phyloP scores from a whole-genome alignment of 2,888 invertebrate genomes.

The Heliconius ethilla region DNA sequence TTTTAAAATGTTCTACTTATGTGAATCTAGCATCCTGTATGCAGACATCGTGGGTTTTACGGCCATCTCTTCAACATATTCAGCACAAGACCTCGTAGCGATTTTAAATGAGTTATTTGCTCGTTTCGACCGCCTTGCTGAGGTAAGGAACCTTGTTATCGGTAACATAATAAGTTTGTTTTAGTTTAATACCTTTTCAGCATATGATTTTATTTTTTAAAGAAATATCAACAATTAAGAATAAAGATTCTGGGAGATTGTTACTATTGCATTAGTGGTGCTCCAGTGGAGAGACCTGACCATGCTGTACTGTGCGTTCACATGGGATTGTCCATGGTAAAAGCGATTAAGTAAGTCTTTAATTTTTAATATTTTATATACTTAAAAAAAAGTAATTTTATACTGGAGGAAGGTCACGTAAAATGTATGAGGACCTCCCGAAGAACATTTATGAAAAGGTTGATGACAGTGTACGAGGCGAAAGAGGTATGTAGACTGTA shows the following conservation, averaged over 20 bases:
- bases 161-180: neutral
- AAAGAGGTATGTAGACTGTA: too few relatives aligned
- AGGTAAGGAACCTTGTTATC: slow-evolving; percentile 73
- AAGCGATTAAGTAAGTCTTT: slow-evolving; percentile 94
- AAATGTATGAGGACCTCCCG: too few relatives aligned
- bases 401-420: too few relatives aligned
- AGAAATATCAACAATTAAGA: slow-evolving; percentile 96
- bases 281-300: slow-evolving; percentile 93
- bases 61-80: slow-evolving; percentile 96
- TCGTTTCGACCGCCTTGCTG: slow-evolving; percentile 94
- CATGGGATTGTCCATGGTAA: slow-evolving; percentile 98
- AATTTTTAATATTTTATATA: neutral
- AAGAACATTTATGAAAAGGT: too few relatives aligned
- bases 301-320: slow-evolving; percentile 96
- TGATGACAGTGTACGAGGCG: too few relatives aligned
- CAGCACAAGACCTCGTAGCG: slow-evolving; percentile 96
- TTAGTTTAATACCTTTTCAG: neutral
- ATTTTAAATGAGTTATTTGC: slow-evolving; percentile 98
- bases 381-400: too few relatives aligned
- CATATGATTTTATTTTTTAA: slow-evolving; percentile 52
- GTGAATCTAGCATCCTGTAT: slow-evolving; percentile 90
- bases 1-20: slow-evolving; percentile 13
- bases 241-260: slow-evolving; percentile 98
- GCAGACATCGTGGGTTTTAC: slow-evolving; percentile 99
- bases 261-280: slow-evolving; percentile 98